Evolutionary conservation across 2,113 vertebrate genomes (phyloP).

Genomic region (Caranx melampygus): DNA sequence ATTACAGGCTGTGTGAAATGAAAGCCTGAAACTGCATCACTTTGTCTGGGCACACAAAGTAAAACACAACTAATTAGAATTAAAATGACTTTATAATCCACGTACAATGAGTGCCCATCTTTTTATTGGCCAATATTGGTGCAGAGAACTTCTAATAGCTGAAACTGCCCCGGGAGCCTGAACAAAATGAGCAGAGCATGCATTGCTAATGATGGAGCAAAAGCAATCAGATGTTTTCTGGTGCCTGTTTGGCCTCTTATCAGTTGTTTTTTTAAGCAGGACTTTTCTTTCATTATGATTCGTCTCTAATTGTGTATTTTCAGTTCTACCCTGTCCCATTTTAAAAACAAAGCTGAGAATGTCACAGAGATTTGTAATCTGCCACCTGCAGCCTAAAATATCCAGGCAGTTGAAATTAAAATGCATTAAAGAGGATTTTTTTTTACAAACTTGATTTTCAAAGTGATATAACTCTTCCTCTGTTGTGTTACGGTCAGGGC

Average conservation of each 20-base stretch:
- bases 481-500: too few species aligned
- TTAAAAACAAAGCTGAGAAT: background rate
- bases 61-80: conserved; percentile 38
- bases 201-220: conserved; percentile 22
- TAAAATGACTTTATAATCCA: conserved; percentile 24
- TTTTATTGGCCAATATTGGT: conserved; percentile 48
- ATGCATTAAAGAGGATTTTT: too few species aligned
- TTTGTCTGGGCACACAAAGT: conserved; percentile 17
- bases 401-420: too few species aligned
- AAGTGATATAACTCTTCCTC: too few species aligned
- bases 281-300: conserved; percentile 10
- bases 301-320: background rate
- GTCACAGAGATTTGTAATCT: background rate
- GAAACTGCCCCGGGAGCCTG: conserved; percentile 42
- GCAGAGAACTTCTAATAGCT: conserved; percentile 43
- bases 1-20: background rate
- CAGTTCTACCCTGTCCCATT: background rate
- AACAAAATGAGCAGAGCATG: conserved; percentile 16
- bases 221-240: conserved; percentile 4
- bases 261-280: background rate
- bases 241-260: background rate
- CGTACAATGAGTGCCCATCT: conserved; percentile 4
- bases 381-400: background rate
- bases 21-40: background rate
- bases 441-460: too few species aligned